Percentiles rank a stretch among this genome's conserved stretches.
phyloP scores from a whole-genome alignment of 2,888 invertebrate species.

The Erannis defoliaria region DNA sequence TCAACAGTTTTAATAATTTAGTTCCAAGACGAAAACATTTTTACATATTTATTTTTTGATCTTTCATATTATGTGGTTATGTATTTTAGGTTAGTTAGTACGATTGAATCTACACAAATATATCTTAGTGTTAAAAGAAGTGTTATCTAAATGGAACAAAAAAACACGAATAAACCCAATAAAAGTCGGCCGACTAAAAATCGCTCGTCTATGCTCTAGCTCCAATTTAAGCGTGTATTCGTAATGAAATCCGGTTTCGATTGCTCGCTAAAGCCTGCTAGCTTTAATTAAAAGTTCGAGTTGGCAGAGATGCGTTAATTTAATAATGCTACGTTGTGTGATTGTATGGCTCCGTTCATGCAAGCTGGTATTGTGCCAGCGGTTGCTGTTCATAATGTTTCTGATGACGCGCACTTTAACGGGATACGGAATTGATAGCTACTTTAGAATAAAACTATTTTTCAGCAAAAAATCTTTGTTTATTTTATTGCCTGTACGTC shows the following conservation, averaged over 20 bases:
- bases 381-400: not conserved
- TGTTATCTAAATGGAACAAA: too few relatives aligned
- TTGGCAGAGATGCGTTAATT: slow-evolving; percentile 30
- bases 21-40: too few relatives aligned
- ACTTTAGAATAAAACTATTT: too few relatives aligned
- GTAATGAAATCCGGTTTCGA: slow-evolving; percentile 29
- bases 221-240: slow-evolving; percentile 7
- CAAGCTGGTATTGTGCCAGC: slow-evolving; percentile 15
- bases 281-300: slow-evolving; percentile 39
- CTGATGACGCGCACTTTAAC: slow-evolving; percentile 8
- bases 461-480: too few relatives aligned
- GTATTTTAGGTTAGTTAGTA: too few relatives aligned
- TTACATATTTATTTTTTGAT: too few relatives aligned
- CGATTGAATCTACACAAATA: too few relatives aligned
- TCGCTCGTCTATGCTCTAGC: not conserved
- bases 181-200: slow-evolving; percentile 3
- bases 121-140: too few relatives aligned
- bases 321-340: slow-evolving; percentile 35
- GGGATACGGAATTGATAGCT: slow-evolving; percentile 7
- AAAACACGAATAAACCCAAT: not conserved
- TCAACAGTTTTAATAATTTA: too few relatives aligned
- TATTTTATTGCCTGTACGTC: too few relatives aligned
- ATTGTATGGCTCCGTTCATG: slow-evolving; percentile 26
- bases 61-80: too few relatives aligned
- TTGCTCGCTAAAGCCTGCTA: slow-evolving; percentile 19